Evolutionary conservation across 2,113 vertebrate species (phyloP).

Genomic region (Sylvilagus bachmani): DNA sequence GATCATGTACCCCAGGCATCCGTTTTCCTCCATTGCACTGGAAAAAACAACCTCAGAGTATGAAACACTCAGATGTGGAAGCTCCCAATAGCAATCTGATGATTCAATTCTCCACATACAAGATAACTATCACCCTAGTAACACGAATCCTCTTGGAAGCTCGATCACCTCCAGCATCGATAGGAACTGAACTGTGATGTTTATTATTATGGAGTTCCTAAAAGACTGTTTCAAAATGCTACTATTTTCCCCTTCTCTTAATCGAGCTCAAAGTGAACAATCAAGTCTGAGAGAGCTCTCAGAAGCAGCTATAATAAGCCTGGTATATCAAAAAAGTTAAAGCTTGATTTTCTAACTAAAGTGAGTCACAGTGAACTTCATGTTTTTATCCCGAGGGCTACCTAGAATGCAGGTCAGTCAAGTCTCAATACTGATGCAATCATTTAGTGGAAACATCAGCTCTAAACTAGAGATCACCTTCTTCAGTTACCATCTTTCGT

Average conservation of each 20-base stretch:
- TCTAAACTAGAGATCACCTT: background rate
- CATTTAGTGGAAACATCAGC: slow-evolving; percentile 56
- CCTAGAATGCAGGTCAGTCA: slow-evolving; percentile 71
- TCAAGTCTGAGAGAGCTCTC: background rate
- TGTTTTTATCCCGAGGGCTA: slow-evolving; percentile 68
- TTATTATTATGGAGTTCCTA: background rate
- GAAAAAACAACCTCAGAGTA: background rate
- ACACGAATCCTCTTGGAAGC: background rate
- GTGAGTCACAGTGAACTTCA: slow-evolving; percentile 78
- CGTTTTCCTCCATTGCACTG: slow-evolving; percentile 5
- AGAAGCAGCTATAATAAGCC: background rate
- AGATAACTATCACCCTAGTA: background rate
- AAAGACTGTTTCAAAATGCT: background rate
- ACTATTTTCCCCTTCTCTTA: background rate
- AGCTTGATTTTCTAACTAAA: slow-evolving; percentile 79
- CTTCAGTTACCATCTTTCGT: slow-evolving; percentile 76
- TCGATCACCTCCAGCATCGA: background rate
- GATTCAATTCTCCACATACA: slow-evolving; percentile 54
- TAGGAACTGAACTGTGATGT: background rate
- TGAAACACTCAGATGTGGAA: slow-evolving; percentile 33
- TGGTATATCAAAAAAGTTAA: slow-evolving; percentile 63
- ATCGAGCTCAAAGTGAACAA: background rate
- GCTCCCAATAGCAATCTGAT: background rate
- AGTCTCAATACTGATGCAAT: slow-evolving; percentile 68
- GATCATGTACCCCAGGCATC: background rate